phyloP scores from a whole-genome alignment of 1,140 invertebrate genomes.

The Acromyrmex echinatior region DNA sequence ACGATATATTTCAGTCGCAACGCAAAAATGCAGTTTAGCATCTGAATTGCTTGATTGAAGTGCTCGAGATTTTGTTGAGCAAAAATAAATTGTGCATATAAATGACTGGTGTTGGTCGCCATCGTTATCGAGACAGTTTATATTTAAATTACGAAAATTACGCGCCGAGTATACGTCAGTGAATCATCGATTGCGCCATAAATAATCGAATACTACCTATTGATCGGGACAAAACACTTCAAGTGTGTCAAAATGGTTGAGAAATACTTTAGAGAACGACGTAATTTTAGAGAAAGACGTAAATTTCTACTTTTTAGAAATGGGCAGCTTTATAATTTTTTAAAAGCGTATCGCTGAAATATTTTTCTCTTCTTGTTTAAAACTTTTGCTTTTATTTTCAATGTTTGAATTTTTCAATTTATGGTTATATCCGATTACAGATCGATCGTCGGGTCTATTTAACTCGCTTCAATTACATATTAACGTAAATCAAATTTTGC shows the following conservation, averaged over 20 bases:
- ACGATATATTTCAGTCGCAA: slow-evolving; percentile 51
- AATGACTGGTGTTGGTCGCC: slow-evolving; percentile 23
- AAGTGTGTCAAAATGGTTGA: background rate
- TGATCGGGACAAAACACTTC: background rate
- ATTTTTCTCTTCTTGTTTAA: slow-evolving; percentile 21
- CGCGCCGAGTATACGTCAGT: background rate
- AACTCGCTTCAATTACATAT: background rate
- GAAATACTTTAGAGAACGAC: background rate
- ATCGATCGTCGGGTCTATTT: background rate
- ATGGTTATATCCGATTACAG: slow-evolving; percentile 2
- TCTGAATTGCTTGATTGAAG: slow-evolving; percentile 53
- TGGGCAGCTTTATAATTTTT: background rate
- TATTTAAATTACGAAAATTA: slow-evolving; percentile 34
- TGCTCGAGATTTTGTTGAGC: slow-evolving; percentile 16
- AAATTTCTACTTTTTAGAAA: background rate
- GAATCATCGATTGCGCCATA: slow-evolving; percentile 1
- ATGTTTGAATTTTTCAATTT: background rate
- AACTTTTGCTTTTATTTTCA: slow-evolving; percentile 20
- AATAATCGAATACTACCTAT: slow-evolving; percentile 38
- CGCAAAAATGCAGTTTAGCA: slow-evolving; percentile 62
- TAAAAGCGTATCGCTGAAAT: background rate
- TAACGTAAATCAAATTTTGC: no score
- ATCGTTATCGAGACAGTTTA: slow-evolving; percentile 33
- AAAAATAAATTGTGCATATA: slow-evolving; percentile 65
- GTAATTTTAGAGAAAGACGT: background rate